Conservation (phyloP, 2,797 vertebrate genomes). For the Loris lydekkerianus region DNA sequence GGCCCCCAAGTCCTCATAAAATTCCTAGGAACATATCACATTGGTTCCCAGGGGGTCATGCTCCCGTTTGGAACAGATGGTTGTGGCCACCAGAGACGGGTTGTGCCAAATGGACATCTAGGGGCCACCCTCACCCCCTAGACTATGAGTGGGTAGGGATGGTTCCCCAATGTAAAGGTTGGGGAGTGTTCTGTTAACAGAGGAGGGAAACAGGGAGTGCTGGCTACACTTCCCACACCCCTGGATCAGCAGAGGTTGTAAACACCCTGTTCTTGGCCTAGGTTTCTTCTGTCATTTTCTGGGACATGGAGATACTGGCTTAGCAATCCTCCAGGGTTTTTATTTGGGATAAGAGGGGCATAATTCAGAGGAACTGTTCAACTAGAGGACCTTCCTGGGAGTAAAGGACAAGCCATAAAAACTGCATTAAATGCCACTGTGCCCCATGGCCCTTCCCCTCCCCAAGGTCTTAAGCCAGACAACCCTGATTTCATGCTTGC, state of each 20-base stretch:
- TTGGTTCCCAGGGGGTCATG: neutral
- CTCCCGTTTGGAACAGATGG: rapidly evolving
- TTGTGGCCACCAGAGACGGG: neutral
- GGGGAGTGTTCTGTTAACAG: neutral
- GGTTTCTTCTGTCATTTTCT: neutral
- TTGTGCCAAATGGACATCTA: neutral
- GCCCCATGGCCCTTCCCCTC: neutral
- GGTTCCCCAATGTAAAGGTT: neutral
- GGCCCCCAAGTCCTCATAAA: neutral
- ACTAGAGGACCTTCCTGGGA: neutral
- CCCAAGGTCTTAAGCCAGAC: neutral
- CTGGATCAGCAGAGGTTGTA: neutral
- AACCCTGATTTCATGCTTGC: neutral
- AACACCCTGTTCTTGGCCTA: neutral
- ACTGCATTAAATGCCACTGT: neutral
- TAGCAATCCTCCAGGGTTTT: neutral
- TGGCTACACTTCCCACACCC: neutral
- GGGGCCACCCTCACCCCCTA: neutral
- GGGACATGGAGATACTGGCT: neutral
- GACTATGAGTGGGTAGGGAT: neutral
- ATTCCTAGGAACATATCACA: neutral
- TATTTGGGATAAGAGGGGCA: neutral
- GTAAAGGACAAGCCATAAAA: neutral
- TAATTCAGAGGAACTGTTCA: neutral
- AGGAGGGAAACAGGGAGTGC: neutral